Base-by-base conservation (phyloP, 2,888 invertebrate genomes). In the Nomada goodeniana region DNA sequence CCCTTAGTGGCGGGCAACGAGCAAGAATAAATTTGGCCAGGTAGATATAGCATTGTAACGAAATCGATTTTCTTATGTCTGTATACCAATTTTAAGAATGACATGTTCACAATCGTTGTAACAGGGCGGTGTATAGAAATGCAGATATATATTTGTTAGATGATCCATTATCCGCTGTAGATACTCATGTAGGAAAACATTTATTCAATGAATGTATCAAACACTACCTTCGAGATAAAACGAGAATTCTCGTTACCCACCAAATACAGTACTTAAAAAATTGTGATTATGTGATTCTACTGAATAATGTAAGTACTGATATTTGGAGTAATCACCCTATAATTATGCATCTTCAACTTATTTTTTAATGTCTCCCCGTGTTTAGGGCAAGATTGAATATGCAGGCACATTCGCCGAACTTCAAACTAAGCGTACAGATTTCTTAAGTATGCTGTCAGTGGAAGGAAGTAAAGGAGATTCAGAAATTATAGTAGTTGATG, bases 121-220 rank as follows among this genome's bases (percentile, higher is more conserved):
- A 69, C 79, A 94, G 98, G 84, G 96, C 97, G 5, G 95, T 97
- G 75, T 98, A 98, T 89, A 95, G 96, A 91, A 95, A 97, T 90
- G 96, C 97, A 42, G 96, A 96, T 89, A 95, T 97, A 80, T 97
- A 97, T 91, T 93, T 98, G 7, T 93, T 98, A 44, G 97, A 98
- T 91, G 97, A 97, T 94, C 97, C 97, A 0, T 93, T 97, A 2
- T 96, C 96, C 79, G 97, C 97, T 0, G 97, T 97, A 0, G 97
- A 98, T 92, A 95, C 96, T 0, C 96, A 96, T 79, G 97, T 97
- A n/a, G 96, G 96, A 0, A 95, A 96, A 80, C 96, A 96, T 91
- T 93, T 98, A 7, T 97, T 97, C 90, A 96, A 97, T 67, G 95
- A 96, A 92, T 97, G 97, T 72, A 96, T 97, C 75, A 94, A 92